Percentiles rank a stretch among this genome's conserved stretches.
phyloP scores from a whole-genome alignment of 2,797 vertebrate species.

The Erpetoichthys calabaricus region DNA sequence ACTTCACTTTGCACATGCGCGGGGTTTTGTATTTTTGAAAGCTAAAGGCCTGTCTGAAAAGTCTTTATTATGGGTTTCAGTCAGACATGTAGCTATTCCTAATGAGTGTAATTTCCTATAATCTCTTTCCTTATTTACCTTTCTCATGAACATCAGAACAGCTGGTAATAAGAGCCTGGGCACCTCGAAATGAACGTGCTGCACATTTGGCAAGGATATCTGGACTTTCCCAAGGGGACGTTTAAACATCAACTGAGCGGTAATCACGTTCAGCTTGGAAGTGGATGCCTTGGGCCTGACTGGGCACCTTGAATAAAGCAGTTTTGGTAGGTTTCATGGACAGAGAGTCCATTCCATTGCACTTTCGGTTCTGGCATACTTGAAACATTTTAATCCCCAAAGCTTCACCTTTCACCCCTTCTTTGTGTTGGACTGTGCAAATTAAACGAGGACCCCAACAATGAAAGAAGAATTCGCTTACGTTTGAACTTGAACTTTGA shows the following conservation, averaged over 20 bases:
- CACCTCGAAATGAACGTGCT: background rate
- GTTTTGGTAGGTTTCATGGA: too few species aligned
- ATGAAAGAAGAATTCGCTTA: too few species aligned
- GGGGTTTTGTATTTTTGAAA: conserved; percentile 1
- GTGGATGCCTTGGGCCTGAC: too few species aligned
- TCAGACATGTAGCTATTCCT: conserved; percentile 9
- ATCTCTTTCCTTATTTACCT: conserved; percentile 7
- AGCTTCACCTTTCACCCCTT: conserved; percentile 3
- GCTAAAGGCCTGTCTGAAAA: conserved; percentile 8
- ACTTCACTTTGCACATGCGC: background rate
- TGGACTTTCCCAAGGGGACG: too few species aligned
- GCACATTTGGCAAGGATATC: background rate
- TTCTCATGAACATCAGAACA: background rate
- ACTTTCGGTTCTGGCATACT: too few species aligned
- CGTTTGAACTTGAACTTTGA: too few species aligned
- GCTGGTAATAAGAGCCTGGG: background rate
- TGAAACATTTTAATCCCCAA: background rate
- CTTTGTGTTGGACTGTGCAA: background rate
- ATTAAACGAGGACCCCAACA: too few species aligned
- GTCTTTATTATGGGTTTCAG: conserved; percentile 1
- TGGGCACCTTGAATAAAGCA: too few species aligned
- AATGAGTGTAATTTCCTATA: conserved; percentile 11
- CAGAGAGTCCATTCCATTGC: too few species aligned
- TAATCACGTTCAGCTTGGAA: too few species aligned
- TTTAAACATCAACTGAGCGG: too few species aligned